A percentile compares a stretch with the other conserved stretches of the same genome.
Evolutionary conservation across 2,888 invertebrate species (phyloP).

Genomic region (Hypselothyrea guttata): DNA sequence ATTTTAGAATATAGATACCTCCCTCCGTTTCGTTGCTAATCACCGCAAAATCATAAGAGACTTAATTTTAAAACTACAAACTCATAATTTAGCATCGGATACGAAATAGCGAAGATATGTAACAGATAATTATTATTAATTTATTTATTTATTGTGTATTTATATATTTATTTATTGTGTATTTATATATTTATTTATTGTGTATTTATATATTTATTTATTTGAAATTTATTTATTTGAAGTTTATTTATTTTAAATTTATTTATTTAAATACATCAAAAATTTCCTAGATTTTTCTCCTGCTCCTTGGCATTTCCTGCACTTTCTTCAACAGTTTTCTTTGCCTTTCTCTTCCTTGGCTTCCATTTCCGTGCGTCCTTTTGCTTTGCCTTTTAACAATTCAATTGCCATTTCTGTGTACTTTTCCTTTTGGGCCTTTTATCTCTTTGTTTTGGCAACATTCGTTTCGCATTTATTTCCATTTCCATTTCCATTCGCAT

Average conservation of each 20-base stretch:
- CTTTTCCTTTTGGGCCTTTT: constrained; percentile 25
- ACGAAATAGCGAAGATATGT: too few relatives aligned
- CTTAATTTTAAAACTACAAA: too few relatives aligned
- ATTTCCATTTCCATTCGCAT: too few relatives aligned
- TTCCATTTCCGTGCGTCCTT: background rate
- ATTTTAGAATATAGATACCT: too few relatives aligned
- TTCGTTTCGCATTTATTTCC: background rate
- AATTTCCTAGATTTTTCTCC: too few relatives aligned
- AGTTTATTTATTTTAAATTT: background rate
- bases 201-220: too few relatives aligned
- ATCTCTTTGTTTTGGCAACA: constrained; percentile 1
- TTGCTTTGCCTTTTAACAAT: constrained; percentile 17
- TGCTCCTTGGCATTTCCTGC: background rate
- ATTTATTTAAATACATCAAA: too few relatives aligned
- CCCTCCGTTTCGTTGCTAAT: too few relatives aligned
- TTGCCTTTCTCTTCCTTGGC: background rate
- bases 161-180: background rate
- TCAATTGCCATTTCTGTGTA: constrained; percentile 48
- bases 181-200: background rate
- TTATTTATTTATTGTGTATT: background rate
- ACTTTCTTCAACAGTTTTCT: background rate
- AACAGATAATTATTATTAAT: too few relatives aligned
- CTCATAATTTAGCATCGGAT: too few relatives aligned
- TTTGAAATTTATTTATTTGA: background rate
- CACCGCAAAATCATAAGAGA: too few relatives aligned